These are phyloP conservation scores for Cephus rjabovi DNA, from an alignment of 2,888 invertebrate species.

Conservation along the genomic window DNA sequence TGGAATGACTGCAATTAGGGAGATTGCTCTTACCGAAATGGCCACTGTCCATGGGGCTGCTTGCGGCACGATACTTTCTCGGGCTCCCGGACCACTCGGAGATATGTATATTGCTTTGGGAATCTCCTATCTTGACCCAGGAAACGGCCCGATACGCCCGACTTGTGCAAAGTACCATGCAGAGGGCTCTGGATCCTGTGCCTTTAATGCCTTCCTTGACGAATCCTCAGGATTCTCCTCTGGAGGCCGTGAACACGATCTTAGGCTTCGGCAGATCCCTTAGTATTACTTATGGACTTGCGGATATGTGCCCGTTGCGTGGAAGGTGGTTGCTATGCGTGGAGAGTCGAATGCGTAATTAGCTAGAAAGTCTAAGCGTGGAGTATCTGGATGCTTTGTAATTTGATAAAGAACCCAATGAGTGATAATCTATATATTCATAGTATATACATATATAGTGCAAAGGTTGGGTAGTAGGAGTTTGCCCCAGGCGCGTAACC, in stretches of 20 bases:
- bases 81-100: neutral
- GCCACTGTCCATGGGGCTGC: neutral
- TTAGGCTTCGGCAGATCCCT: too few species aligned
- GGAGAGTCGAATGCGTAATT: conserved; percentile 42
- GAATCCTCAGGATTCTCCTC: too few species aligned
- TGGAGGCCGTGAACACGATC: too few species aligned
- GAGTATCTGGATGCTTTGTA: conserved; percentile 27
- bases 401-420: conserved; percentile 38
- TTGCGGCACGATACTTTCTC: too few species aligned
- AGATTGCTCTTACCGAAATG: conserved; percentile 17
- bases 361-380: conserved; percentile 27
- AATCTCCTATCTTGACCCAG: conserved; percentile 24
- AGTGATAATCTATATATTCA: conserved; percentile 14
- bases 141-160: too few species aligned
- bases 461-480: too few species aligned
- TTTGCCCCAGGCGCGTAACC: too few species aligned
- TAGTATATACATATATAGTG: neutral
- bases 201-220: too few species aligned
- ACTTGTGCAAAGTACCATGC: too few species aligned
- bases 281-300: too few species aligned
- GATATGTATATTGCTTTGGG: conserved; percentile 40
- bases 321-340: conserved; percentile 11
- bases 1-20: conserved; percentile 23
- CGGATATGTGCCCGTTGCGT: too few species aligned
- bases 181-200: too few species aligned